Evolutionary conservation across 2,113 vertebrate species (phyloP).

Genomic region (Prietella phreatophila): DNA sequence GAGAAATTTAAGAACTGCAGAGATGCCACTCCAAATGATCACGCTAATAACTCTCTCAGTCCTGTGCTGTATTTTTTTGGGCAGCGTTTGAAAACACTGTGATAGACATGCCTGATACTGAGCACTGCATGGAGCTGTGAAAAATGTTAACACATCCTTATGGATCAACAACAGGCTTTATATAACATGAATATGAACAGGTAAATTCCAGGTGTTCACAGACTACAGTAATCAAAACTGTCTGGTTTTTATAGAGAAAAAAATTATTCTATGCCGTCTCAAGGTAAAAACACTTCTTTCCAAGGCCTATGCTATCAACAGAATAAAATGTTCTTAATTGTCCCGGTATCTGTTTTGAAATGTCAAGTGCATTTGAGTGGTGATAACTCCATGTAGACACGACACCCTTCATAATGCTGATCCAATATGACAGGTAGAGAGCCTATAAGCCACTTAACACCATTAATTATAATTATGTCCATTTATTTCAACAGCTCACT

Average conservation of each 20-base stretch:
- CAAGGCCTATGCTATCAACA: neutral
- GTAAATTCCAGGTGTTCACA: neutral
- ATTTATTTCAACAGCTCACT: constrained; percentile 34
- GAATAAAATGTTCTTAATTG: constrained; percentile 26
- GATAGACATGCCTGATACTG: neutral
- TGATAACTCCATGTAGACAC: constrained; percentile 18
- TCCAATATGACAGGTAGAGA: constrained; percentile 26
- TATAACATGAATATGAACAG: constrained; percentile 17
- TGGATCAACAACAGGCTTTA: neutral
- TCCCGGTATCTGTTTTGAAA: constrained; percentile 35
- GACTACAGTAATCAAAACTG: constrained; percentile 17
- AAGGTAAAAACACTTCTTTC: constrained; percentile 41
- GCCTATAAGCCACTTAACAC: constrained; percentile 50
- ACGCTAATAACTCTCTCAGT: neutral
- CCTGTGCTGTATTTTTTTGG: neutral
- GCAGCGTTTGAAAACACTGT: neutral
- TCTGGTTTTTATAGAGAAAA: neutral
- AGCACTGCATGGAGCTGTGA: neutral
- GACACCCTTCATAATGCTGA: constrained; percentile 14
- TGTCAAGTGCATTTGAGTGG: constrained; percentile 39
- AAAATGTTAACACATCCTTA: neutral
- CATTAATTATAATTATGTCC: constrained; percentile 54
- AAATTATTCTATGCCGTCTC: constrained; percentile 2
- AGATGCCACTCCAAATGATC: neutral
- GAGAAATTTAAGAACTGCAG: neutral